Conservation (phyloP, 1,140 invertebrate species). For the Cepaea nemoralis region DNA sequence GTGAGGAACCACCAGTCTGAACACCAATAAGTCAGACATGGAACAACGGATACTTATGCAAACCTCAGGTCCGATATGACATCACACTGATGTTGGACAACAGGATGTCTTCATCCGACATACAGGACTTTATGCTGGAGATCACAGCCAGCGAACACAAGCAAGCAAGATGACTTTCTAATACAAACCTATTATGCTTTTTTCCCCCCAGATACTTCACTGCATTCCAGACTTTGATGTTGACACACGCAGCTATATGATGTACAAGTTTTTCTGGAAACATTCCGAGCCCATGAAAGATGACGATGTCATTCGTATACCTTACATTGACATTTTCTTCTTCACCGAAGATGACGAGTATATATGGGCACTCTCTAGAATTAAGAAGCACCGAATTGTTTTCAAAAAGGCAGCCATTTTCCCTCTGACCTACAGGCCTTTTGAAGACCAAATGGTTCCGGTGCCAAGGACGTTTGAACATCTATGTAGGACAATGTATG, state of each 20-base stretch:
- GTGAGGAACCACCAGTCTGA: no score
- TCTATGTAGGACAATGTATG: conserved; percentile 6
- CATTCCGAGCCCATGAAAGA: background rate
- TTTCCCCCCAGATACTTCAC: conserved; percentile 41
- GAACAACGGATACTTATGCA: no score
- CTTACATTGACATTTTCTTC: conserved; percentile 54
- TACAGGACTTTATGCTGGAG: no score
- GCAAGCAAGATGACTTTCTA: no score
- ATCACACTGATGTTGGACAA: no score
- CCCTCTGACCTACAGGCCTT: conserved; percentile 37
- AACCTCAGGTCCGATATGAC: no score
- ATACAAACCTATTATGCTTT: background rate
- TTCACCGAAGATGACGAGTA: conserved; percentile 45
- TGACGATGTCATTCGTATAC: conserved; percentile 38
- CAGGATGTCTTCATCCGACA: no score
- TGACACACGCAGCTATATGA: conserved; percentile 15
- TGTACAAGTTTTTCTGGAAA: conserved; percentile 48
- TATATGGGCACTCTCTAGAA: conserved; percentile 39
- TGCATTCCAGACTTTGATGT: conserved; percentile 37
- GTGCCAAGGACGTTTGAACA: conserved; percentile 32
- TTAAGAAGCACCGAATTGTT: conserved; percentile 23
- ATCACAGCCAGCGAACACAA: no score
- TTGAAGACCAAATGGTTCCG: conserved; percentile 37
- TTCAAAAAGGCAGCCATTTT: conserved; percentile 41
- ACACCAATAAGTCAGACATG: no score